These are phyloP conservation scores for Dendrocopos noguchii DNA, from an alignment of 2,113 vertebrate genomes.

Conservation along the genomic window DNA sequence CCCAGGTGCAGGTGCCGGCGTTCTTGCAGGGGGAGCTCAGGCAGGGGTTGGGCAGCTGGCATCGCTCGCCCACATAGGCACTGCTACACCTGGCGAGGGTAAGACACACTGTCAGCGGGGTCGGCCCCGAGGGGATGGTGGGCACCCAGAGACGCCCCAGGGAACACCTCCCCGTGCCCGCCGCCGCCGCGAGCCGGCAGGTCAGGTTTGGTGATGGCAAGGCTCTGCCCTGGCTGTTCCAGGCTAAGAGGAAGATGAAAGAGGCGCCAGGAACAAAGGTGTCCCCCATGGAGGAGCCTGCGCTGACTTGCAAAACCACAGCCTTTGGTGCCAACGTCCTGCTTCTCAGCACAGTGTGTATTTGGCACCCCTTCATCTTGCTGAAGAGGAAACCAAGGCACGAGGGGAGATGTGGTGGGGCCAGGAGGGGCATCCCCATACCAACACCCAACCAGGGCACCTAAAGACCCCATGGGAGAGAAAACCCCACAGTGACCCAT, in stretches of 20 bases:
- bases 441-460: neutral
- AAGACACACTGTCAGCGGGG: fast-evolving
- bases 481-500: fast-evolving
- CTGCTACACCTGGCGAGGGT: slow-evolving; percentile 76
- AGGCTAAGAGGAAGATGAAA: slow-evolving; percentile 50
- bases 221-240: neutral
- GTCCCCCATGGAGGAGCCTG: slow-evolving; percentile 10
- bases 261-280: slow-evolving; percentile 24
- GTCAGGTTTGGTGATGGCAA: fast-evolving
- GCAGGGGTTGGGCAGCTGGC: slow-evolving; percentile 90
- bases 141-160: fast-evolving
- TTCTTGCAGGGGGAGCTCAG: slow-evolving; percentile 83
- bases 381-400: neutral
- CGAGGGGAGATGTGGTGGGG: fast-evolving
- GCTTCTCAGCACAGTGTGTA: neutral
- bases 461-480: neutral
- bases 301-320: slow-evolving; percentile 10
- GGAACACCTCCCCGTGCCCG: neutral
- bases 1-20: slow-evolving; percentile 77
- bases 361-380: neutral
- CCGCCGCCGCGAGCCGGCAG: neutral
- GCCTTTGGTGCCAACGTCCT: neutral
- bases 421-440: neutral
- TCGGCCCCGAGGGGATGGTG: fast-evolving
- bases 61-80: slow-evolving; percentile 80